Percentiles rank a stretch among this genome's conserved stretches.
Conservation (phyloP, 2,797 vertebrate genomes). For the Vireo griseus region DNA sequence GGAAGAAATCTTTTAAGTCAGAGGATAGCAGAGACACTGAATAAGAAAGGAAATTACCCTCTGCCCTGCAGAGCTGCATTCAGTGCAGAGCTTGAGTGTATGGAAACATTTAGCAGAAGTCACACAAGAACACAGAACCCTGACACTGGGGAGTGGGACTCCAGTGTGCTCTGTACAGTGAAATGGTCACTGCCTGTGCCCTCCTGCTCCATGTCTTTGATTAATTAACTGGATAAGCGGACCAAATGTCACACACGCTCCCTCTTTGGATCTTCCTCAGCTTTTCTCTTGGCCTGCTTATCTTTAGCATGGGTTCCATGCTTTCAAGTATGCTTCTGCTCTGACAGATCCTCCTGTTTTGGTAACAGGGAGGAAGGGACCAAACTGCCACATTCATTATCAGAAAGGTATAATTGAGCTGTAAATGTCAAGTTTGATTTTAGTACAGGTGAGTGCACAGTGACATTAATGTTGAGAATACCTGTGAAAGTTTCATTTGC, state of each 20-base stretch:
- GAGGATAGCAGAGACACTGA: conserved; percentile 3
- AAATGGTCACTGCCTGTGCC: neutral
- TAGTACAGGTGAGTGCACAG: neutral
- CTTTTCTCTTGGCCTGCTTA: neutral
- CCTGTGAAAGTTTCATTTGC: conserved; percentile 99
- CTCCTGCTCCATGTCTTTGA: neutral
- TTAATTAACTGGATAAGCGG: neutral
- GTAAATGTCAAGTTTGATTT: neutral
- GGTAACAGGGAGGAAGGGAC: neutral
- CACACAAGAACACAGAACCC: neutral
- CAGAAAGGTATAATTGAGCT: neutral
- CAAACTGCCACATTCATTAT: neutral
- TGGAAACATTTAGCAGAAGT: neutral
- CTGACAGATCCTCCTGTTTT: neutral
- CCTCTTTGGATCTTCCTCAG: neutral
- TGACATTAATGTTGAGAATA: conserved; percentile 57
- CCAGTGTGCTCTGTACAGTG: neutral
- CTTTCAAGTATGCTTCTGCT: neutral
- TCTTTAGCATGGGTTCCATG: neutral
- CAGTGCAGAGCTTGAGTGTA: neutral
- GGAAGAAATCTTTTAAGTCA: neutral
- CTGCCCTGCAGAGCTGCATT: neutral
- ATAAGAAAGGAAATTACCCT: neutral
- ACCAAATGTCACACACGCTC: neutral
- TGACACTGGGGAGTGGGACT: neutral